These are phyloP conservation scores for Callorhinus ursinus DNA, from an alignment of 2,113 vertebrate genomes.

Conservation along the genomic window DNA sequence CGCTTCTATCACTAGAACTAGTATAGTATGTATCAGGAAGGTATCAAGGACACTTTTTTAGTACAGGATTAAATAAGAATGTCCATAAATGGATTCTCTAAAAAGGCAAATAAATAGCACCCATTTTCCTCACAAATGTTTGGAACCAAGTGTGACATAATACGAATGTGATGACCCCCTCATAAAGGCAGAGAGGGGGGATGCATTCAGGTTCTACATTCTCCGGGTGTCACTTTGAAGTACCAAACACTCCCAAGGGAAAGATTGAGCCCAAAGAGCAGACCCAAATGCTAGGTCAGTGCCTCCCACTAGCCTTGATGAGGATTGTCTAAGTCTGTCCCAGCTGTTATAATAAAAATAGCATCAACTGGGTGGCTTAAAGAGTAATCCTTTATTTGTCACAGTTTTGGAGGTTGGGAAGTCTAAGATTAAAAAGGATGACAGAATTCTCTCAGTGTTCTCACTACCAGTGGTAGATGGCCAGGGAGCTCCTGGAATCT, in stretches of 20 bases:
- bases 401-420: not conserved
- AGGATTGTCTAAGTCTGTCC: not conserved
- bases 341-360: not conserved
- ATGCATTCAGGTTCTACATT: not conserved
- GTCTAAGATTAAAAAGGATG: not conserved
- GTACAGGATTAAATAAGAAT: not conserved
- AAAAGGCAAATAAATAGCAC: not conserved
- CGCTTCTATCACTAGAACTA: not conserved
- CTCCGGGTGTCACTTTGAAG: not conserved
- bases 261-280: not conserved
- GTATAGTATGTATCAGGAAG: not conserved
- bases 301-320: not conserved
- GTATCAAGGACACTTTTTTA: not conserved
- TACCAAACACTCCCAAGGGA: not conserved
- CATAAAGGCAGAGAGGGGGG: not conserved
- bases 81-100: not conserved
- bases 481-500: not conserved
- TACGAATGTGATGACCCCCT: not conserved
- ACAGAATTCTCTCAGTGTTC: not conserved
- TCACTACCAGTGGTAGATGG: not conserved
- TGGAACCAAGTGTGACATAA: not conserved
- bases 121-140: not conserved
- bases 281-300: not conserved
- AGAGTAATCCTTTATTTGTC: not conserved
- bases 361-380: not conserved